Conservation (phyloP, 2,888 invertebrate species). For the Leptinotarsa juncta region DNA sequence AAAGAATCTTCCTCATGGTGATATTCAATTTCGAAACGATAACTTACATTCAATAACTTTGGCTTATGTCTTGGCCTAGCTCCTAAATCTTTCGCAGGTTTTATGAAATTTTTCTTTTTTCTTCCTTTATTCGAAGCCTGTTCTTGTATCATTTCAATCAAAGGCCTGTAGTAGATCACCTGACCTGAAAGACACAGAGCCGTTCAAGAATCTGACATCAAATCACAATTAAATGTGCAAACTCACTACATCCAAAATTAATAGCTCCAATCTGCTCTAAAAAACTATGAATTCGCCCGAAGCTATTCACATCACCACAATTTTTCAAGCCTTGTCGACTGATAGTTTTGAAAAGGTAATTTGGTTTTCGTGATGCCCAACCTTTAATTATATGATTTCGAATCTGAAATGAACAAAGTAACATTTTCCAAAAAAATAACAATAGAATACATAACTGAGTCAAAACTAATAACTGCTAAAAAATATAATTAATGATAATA, state of each 20-base stretch:
- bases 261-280: slow-evolving; percentile 74
- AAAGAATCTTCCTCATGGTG: no score
- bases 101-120: slow-evolving; percentile 26
- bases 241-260: slow-evolving; percentile 72
- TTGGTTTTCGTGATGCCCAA: slow-evolving; percentile 69
- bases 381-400: slow-evolving; percentile 70
- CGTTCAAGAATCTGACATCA: not conserved
- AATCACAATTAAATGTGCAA: slow-evolving; percentile 18
- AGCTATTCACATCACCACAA: slow-evolving; percentile 74
- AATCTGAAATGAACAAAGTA: slow-evolving; percentile 60
- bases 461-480: no score
- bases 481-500: no score
- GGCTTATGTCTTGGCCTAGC: slow-evolving; percentile 67
- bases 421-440: no score
- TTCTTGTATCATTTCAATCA: slow-evolving; percentile 48
- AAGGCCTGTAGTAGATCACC: slow-evolving; percentile 61
- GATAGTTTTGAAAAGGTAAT: slow-evolving; percentile 71
- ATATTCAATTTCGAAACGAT: slow-evolving; percentile 9
- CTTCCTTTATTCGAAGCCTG: slow-evolving; percentile 51
- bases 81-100: slow-evolving; percentile 39
- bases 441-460: no score
- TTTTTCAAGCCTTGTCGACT: slow-evolving; percentile 70
- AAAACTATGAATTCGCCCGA: slow-evolving; percentile 71
- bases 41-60: slow-evolving; percentile 69
- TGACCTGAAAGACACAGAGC: slow-evolving; percentile 52